Conservation (phyloP, 2,888 invertebrate genomes). For the Cantharis rustica region DNA sequence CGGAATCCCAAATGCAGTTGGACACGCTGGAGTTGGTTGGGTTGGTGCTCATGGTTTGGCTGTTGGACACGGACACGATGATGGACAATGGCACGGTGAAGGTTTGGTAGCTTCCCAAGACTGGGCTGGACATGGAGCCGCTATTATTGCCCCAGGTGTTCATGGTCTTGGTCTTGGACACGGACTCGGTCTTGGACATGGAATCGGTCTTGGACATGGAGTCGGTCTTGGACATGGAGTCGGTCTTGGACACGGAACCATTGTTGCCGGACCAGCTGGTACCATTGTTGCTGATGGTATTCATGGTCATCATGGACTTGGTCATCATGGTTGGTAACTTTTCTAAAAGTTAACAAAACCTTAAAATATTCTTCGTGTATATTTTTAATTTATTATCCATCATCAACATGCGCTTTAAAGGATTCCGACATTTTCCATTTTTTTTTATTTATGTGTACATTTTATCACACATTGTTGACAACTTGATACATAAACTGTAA, state of each 20-base stretch:
- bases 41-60: constrained; percentile 11
- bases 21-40: constrained; percentile 5
- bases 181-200: constrained; percentile 24
- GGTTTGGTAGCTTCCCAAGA: constrained; percentile 26
- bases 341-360: not conserved
- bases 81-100: constrained; percentile 31
- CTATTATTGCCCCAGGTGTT: constrained; percentile 20
- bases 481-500: not conserved
- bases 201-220: constrained; percentile 14
- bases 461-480: not conserved
- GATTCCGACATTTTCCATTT: constrained; percentile 11
- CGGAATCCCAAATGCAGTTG: constrained; percentile 14
- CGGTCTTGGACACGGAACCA: constrained; percentile 34
- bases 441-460: constrained; percentile 14
- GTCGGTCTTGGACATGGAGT: constrained; percentile 7
- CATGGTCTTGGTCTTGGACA: constrained; percentile 11
- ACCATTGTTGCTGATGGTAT: constrained; percentile 42
- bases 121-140: constrained; percentile 24
- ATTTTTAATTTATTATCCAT: not conserved
- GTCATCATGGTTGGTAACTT: constrained; percentile 34
- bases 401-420: constrained; percentile 7
- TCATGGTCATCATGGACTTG: constrained; percentile 43
- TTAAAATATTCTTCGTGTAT: not conserved
- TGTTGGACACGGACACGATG: constrained; percentile 14
- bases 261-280: constrained; percentile 45